These are phyloP conservation scores for Caenorhabditis latens DNA, from an alignment of 1,140 invertebrate species.

Conservation along the genomic window DNA sequence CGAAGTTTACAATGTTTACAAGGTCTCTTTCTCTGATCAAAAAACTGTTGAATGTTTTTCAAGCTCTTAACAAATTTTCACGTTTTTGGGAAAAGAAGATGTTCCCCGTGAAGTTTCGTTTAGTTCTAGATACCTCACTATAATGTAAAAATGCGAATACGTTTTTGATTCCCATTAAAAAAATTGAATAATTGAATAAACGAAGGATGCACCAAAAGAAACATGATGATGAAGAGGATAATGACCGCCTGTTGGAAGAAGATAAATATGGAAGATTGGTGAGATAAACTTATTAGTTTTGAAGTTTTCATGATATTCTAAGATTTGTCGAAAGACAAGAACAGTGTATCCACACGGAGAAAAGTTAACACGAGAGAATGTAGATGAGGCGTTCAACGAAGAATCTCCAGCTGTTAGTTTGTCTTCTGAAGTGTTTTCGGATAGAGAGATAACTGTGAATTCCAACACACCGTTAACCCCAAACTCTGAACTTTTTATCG, in stretches of 20 bases:
- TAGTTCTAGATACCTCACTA: too few relatives aligned
- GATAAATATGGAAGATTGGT: conserved; percentile 11
- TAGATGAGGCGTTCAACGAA: background rate
- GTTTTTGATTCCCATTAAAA: too few relatives aligned
- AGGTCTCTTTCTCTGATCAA: too few relatives aligned
- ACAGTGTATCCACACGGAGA: background rate
- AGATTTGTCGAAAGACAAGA: conserved; percentile 20
- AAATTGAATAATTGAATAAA: too few relatives aligned
- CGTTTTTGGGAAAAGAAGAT: too few relatives aligned
- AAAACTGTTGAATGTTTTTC: too few relatives aligned
- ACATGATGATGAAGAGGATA: conserved; percentile 11
- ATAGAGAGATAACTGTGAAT: background rate
- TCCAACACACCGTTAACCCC: background rate
- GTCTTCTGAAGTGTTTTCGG: background rate
- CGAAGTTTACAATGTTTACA: too few relatives aligned
- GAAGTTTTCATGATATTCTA: background rate
- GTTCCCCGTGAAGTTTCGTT: too few relatives aligned
- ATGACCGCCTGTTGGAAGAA: background rate
- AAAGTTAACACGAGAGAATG: background rate
- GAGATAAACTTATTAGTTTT: background rate
- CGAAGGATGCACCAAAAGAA: background rate
- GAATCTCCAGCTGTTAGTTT: background rate
- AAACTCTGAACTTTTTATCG: background rate
- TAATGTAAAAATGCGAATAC: too few relatives aligned
- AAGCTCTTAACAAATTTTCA: too few relatives aligned